These are phyloP conservation scores for Zaprionus lineosus DNA, from an alignment of 2,888 invertebrate genomes.

Conservation along the genomic window DNA sequence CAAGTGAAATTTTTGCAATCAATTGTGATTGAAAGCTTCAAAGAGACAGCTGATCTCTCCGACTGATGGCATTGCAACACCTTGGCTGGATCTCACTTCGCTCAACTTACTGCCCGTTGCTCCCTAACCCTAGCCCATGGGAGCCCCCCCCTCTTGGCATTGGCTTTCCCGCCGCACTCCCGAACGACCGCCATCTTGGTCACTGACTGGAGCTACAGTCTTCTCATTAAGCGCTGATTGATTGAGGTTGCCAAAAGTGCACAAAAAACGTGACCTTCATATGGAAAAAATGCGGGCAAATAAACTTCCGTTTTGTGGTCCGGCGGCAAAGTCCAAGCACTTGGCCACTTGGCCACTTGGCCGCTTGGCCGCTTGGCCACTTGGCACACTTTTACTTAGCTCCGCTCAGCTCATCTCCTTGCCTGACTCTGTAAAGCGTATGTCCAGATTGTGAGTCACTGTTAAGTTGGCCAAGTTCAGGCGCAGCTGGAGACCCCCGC, in stretches of 20 bases:
- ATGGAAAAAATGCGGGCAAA: constrained; percentile 69
- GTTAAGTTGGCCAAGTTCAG: constrained; percentile 69
- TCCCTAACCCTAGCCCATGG: too few relatives aligned
- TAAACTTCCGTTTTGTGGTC: constrained; percentile 65
- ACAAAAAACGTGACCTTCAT: constrained; percentile 65
- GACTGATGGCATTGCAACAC: constrained; percentile 36
- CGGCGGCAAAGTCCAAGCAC: not conserved
- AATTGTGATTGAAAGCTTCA: constrained; percentile 2
- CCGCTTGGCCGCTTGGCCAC: constrained; percentile 45
- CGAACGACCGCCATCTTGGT: too few relatives aligned
- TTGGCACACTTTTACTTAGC: constrained; percentile 76
- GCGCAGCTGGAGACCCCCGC: constrained; percentile 62
- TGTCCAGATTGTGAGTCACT: constrained; percentile 55
- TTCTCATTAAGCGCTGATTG: constrained; percentile 66
- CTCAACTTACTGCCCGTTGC: not conserved
- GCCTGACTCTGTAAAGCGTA: constrained; percentile 8
- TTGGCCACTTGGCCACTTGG: constrained; percentile 8
- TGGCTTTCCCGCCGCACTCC: too few relatives aligned
- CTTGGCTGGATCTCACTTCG: constrained; percentile 1
- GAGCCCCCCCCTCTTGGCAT: too few relatives aligned
- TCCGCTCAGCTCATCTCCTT: constrained; percentile 43
- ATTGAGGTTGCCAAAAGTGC: constrained; percentile 61
- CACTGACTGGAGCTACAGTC: too few relatives aligned
- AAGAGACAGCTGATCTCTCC: constrained; percentile 2
- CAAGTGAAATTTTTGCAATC: constrained; percentile 33